A percentile compares a stretch with the other conserved stretches of the same genome.
These are phyloP conservation scores for Chiroxiphia lanceolata DNA, from an alignment of 2,797 vertebrate genomes.

Conservation along the genomic window DNA sequence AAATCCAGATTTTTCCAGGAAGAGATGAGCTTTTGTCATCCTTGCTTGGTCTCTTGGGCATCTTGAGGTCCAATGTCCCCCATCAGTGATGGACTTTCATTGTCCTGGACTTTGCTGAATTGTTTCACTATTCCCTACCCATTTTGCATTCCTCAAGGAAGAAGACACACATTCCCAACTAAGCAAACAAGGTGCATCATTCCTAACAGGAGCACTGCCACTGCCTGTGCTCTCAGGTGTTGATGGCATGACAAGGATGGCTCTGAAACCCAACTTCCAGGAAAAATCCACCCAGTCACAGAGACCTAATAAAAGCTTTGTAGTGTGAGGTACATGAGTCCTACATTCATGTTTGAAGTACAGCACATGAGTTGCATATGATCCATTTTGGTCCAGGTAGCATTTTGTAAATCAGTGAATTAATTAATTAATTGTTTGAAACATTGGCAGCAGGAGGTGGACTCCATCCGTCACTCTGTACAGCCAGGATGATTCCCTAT, in stretches of 20 bases:
- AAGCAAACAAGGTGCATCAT: not conserved
- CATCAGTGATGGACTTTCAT: not conserved
- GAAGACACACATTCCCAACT: not conserved
- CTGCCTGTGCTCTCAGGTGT: not conserved
- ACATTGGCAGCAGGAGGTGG: not conserved
- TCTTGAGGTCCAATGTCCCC: not conserved
- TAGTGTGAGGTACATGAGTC: not conserved
- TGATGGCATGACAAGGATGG: not conserved
- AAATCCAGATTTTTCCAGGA: not conserved
- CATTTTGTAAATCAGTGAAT: not conserved
- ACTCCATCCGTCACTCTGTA: not conserved
- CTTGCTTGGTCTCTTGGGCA: not conserved
- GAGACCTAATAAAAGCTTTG: not conserved
- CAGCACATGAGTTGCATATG: not conserved
- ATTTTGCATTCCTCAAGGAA: not conserved
- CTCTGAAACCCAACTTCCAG: not conserved
- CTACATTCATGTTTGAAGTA: not conserved
- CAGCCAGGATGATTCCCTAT: not conserved
- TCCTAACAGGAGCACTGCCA: not conserved
- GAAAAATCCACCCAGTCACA: not conserved
- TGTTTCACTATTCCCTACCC: not conserved
- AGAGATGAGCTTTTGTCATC: not conserved
- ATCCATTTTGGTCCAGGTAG: not conserved
- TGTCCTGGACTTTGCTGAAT: not conserved
- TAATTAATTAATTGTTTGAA: not conserved